Conservation (phyloP, 2,797 vertebrate species). For the Craterocephalus amniculus region DNA sequence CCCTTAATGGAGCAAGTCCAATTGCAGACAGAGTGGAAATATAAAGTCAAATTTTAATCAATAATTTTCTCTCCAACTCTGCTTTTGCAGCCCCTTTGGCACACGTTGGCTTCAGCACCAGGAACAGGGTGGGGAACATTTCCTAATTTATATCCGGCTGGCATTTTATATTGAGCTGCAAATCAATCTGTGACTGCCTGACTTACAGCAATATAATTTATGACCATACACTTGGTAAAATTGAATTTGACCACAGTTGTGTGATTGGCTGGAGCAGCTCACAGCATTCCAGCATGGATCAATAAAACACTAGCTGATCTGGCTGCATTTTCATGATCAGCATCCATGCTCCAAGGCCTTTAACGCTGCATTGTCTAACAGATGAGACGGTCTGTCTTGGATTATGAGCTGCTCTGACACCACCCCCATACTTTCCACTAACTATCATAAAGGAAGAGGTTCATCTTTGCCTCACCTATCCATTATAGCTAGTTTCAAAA, state of each 20-base stretch:
- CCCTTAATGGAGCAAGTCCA: background rate
- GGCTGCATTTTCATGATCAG: background rate
- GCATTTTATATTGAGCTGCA: constrained; percentile 12
- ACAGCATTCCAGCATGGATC: constrained; percentile 10
- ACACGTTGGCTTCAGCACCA: background rate
- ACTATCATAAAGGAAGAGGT: background rate
- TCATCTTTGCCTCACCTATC: background rate
- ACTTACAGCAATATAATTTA: constrained; percentile 13
- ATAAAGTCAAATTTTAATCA: background rate
- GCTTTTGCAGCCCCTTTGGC: background rate
- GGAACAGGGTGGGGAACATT: background rate
- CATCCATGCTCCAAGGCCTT: background rate
- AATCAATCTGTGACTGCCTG: constrained; percentile 13
- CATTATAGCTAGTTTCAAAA: constrained; percentile 3
- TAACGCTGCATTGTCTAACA: background rate
- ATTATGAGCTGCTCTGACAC: background rate
- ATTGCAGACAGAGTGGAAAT: background rate
- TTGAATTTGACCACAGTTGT: background rate
- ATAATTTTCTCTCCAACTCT: background rate
- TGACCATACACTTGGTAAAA: background rate
- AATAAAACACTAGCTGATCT: constrained; percentile 14
- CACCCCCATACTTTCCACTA: background rate
- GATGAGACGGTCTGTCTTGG: constrained; percentile 4
- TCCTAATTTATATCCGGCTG: background rate
- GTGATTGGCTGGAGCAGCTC: background rate